Base-by-base conservation (phyloP, 1,140 invertebrate species). In the Adoxophyes honmai region DNA sequence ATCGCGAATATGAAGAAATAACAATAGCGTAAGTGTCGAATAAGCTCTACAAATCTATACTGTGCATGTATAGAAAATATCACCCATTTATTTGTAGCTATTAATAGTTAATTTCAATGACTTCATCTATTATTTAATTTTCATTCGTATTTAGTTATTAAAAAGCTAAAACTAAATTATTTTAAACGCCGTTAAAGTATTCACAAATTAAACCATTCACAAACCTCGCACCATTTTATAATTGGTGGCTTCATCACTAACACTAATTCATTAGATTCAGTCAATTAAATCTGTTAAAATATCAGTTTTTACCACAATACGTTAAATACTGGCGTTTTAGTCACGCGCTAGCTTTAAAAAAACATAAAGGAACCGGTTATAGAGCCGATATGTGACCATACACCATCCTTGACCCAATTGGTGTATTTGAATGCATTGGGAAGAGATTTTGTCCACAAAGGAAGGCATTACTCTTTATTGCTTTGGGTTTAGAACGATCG, bases 341-440 rank as follows among this genome's bases (percentile, higher is more conserved):
- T 48, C 42, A 48, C 42, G 42, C 42, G 16, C 42, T 18, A 16
- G 13, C 36, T 35, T 34, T 38, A 59, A 33, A 44, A 52, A 59
- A 36, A 55, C 62, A 37, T 42, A 55, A 60, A 52, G 57, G 54
- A 79, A 81, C 79, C 81, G 75, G 81, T 85, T 70, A 56, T 70
- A 60, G 63, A 75, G 66, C 65, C 64, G 68, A 58, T 60, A 71
- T 62, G 42, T 48, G 64, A 73, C 52, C 61, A 48, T 48, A 48
- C 21, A 48, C 16, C 61, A 71, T 74, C 81, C 81, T 85, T 85
- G 81, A 82, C 79, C 76, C 44, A 78, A 65, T 70, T 56, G 37
- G 56, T 51, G 39, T 37, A 62, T 55, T 51, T 21, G 42, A 16
- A 21, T 18, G 10, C 42, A 21, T 9, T 48, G 42, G 42, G 42